These are phyloP conservation scores for Apotomis betuletana DNA, from an alignment of 2,888 invertebrate species.

Conservation along the genomic window DNA sequence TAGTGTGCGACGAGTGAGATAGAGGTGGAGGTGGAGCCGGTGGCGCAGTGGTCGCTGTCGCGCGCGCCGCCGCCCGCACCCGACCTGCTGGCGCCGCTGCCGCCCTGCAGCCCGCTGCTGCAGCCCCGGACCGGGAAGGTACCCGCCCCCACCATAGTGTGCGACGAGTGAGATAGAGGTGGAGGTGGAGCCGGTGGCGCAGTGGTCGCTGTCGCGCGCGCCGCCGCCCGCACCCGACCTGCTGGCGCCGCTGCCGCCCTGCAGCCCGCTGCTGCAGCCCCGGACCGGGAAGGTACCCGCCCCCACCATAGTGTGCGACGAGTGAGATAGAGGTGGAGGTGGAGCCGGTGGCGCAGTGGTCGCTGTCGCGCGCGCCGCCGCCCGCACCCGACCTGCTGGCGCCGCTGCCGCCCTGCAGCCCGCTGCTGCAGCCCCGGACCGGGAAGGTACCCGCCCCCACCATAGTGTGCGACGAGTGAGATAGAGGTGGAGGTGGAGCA, in stretches of 20 bases:
- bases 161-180: constrained; percentile 94
- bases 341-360: constrained; percentile 95
- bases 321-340: constrained; percentile 93
- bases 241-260: constrained; percentile 88
- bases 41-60: constrained; percentile 95
- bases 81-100: constrained; percentile 91
- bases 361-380: constrained; percentile 86
- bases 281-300: constrained; percentile 54
- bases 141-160: constrained; percentile 65
- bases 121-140: constrained; percentile 62
- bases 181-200: constrained; percentile 92
- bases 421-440: constrained; percentile 76
- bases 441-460: constrained; percentile 51
- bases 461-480: too few species aligned
- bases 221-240: constrained; percentile 85
- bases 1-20: constrained; percentile 92
- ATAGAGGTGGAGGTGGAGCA: too few species aligned
- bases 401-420: constrained; percentile 89
- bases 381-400: constrained; percentile 87
- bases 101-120: constrained; percentile 86
- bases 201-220: constrained; percentile 92
- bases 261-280: constrained; percentile 85
- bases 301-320: constrained; percentile 85
- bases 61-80: constrained; percentile 83
- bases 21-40: constrained; percentile 92